Evolutionary conservation across 2,888 invertebrate species (phyloP).

Genomic region (Macaria notata): DNA sequence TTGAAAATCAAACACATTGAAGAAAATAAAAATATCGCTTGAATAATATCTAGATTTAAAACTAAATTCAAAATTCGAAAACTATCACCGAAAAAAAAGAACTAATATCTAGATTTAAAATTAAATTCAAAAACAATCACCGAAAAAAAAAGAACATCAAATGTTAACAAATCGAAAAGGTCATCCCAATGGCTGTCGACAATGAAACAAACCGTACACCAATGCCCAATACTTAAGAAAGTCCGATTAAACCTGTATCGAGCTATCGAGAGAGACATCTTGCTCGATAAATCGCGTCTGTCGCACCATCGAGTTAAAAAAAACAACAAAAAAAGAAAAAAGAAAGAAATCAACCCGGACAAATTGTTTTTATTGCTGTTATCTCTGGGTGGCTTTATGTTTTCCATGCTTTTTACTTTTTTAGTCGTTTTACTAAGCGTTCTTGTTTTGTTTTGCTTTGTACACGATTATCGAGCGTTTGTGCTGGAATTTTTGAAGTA

Average conservation of each 20-base stretch:
- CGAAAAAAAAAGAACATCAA: too few species aligned
- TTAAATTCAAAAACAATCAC: too few species aligned
- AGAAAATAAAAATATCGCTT: too few species aligned
- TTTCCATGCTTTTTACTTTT: conserved; percentile 49
- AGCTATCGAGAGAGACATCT: conserved; percentile 50
- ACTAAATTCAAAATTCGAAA: too few species aligned
- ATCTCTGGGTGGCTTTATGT: conserved; percentile 75
- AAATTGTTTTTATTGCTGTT: conserved; percentile 75
- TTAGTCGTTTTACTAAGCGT: conserved; percentile 21
- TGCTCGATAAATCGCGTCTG: conserved; percentile 71
- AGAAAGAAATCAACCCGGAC: conserved; percentile 46
- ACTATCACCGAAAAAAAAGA: too few species aligned
- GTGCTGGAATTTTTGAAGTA: conserved; percentile 8
- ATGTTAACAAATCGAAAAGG: conserved; percentile 20
- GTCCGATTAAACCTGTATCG: conserved; percentile 56
- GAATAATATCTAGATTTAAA: too few species aligned
- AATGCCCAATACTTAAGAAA: conserved; percentile 32
- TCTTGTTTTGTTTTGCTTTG: conserved; percentile 33
- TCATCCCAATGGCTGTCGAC: conserved; percentile 17
- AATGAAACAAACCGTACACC: conserved; percentile 31
- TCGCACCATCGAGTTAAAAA: conserved; percentile 49
- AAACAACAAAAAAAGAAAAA: too few species aligned
- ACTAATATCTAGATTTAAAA: too few species aligned
- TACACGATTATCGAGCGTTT: conserved; percentile 28
- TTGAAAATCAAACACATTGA: too few species aligned